Conservation (phyloP, 2,113 vertebrate genomes). For the Tichodroma muraria region DNA sequence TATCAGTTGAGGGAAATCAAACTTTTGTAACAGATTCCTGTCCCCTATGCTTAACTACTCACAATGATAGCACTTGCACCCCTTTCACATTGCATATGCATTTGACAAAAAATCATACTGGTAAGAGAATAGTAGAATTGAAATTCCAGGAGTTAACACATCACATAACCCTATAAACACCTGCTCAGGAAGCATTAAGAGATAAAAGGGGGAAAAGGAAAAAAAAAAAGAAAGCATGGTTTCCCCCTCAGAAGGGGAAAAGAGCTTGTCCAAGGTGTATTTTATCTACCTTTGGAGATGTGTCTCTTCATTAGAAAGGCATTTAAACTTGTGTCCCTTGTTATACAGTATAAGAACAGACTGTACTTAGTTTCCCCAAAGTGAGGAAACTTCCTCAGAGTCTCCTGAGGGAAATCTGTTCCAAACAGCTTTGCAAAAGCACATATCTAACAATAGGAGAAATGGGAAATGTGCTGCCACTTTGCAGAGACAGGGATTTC, state of each 20-base stretch:
- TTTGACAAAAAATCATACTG: too few relatives aligned
- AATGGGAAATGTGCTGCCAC: accelerated
- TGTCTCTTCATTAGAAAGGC: not conserved
- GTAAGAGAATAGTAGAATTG: too few relatives aligned
- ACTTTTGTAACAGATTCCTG: too few relatives aligned
- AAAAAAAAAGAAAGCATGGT: not conserved
- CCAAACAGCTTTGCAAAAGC: not conserved
- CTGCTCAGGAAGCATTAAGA: not conserved
- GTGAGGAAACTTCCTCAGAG: not conserved
- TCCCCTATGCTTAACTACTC: too few relatives aligned
- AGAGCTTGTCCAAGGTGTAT: not conserved
- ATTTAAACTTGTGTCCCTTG: not conserved
- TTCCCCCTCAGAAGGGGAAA: not conserved
- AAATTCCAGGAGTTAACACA: too few relatives aligned
- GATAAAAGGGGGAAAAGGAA: not conserved
- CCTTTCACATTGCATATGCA: too few relatives aligned
- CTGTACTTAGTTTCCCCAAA: not conserved
- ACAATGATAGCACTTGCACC: too few relatives aligned
- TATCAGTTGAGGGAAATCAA: too few relatives aligned
- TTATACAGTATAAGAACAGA: not conserved
- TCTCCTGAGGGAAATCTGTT: not conserved
- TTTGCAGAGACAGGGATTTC: not conserved
- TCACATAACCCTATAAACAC: too few relatives aligned
- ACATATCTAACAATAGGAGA: not conserved
- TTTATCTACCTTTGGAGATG: not conserved